Conservation (phyloP, 2,113 vertebrate species). For the Ursus arctos region DNA sequence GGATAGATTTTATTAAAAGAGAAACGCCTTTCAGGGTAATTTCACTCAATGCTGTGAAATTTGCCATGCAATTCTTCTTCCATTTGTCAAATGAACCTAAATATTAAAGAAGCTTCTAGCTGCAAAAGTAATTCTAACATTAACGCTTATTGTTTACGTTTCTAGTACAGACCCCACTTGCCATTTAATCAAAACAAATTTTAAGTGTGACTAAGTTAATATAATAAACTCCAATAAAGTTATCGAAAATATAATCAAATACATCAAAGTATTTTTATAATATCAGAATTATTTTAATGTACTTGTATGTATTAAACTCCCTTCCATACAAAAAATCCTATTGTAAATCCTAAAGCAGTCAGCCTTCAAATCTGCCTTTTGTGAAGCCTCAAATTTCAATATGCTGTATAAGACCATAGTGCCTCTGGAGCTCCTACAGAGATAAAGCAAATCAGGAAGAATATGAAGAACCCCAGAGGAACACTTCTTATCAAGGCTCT, state of each 20-base stretch:
- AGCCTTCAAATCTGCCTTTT: conserved; percentile 1
- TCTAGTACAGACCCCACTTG: neutral
- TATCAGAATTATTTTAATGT: neutral
- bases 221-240: neutral
- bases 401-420: neutral
- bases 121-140: neutral
- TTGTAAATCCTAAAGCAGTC: neutral
- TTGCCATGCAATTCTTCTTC: neutral
- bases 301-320: neutral
- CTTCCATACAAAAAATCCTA: neutral
- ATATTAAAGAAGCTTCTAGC: conserved; percentile 2
- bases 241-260: neutral
- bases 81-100: neutral
- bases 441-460: neutral
- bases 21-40: neutral
- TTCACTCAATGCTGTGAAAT: neutral
- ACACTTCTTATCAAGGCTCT: neutral
- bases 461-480: neutral
- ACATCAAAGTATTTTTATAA: neutral
- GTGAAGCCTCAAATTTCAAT: neutral
- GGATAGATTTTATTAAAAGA: neutral
- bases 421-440: neutral
- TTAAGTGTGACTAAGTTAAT: neutral
- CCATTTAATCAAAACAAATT: conserved; percentile 42
- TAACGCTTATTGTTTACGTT: neutral